These are phyloP conservation scores for Hemiprocne comata DNA, from an alignment of 2,113 vertebrate genomes.

Conservation along the genomic window DNA sequence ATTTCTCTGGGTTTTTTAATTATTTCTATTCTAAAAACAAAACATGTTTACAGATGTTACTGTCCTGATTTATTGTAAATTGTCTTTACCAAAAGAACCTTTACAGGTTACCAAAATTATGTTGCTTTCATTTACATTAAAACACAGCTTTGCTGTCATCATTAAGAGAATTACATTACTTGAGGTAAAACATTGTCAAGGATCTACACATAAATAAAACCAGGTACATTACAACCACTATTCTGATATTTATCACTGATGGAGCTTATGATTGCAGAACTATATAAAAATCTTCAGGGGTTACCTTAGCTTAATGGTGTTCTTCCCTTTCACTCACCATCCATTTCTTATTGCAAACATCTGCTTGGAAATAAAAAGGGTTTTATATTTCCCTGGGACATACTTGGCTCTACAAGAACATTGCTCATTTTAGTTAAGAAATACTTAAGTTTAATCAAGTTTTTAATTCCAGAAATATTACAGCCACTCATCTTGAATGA, in stretches of 20 bases:
- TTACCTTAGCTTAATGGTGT: constrained; percentile 73
- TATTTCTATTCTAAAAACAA: constrained; percentile 22
- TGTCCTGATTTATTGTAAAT: constrained; percentile 24
- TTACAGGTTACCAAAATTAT: constrained; percentile 15
- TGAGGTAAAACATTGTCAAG: constrained; percentile 54
- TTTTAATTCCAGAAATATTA: constrained; percentile 77
- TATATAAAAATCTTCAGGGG: constrained; percentile 72
- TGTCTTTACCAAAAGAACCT: constrained; percentile 28
- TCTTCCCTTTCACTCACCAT: constrained; percentile 80
- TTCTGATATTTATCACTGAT: constrained; percentile 76
- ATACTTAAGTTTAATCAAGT: constrained; percentile 78
- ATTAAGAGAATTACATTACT: constrained; percentile 56
- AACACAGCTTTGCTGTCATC: constrained; percentile 26
- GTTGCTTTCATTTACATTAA: constrained; percentile 26
- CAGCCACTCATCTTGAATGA: constrained; percentile 71
- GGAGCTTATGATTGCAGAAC: constrained; percentile 71
- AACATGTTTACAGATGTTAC: constrained; percentile 43
- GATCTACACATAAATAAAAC: constrained; percentile 70
- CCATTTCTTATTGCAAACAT: constrained; percentile 84
- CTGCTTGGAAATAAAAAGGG: constrained; percentile 80
- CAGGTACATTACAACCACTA: constrained; percentile 62
- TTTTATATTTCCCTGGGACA: constrained; percentile 79
- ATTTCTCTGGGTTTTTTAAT: neutral
- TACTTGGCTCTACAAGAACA: constrained; percentile 72
- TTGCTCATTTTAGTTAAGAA: constrained; percentile 74